phyloP scores from a whole-genome alignment of 2,113 vertebrate genomes.

The Isichthys henryi region DNA sequence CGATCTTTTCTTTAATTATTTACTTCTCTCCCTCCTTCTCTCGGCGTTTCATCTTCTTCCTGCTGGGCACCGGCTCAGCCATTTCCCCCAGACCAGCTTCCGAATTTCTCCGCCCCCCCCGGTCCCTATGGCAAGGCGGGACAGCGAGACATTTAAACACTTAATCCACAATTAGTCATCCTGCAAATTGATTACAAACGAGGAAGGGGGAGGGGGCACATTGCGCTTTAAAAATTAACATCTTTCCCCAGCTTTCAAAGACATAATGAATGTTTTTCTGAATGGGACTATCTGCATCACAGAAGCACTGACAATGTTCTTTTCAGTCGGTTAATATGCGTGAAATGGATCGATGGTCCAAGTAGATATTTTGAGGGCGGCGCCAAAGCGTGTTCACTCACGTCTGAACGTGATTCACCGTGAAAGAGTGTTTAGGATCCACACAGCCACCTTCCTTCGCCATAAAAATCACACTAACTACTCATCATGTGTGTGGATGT shows the following conservation, averaged over 20 bases:
- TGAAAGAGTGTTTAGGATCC: neutral
- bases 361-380: neutral
- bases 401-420: neutral
- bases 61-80: conserved; percentile 10
- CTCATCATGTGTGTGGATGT: neutral
- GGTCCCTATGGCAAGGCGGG: conserved; percentile 27
- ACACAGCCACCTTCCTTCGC: neutral
- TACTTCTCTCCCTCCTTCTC: conserved; percentile 15
- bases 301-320: conserved; percentile 22
- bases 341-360: neutral
- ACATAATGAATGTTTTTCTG: conserved; percentile 20
- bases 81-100: conserved; percentile 16
- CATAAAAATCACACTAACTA: neutral
- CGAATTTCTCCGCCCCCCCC: neutral
- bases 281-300: conserved; percentile 4
- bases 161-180: conserved; percentile 49
- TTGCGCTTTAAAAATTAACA: conserved; percentile 38
- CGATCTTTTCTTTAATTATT: neutral
- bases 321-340: conserved; percentile 22
- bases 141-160: conserved; percentile 37
- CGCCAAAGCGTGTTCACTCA: too few species aligned
- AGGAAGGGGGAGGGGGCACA: conserved; percentile 22
- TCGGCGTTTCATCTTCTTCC: conserved; percentile 19
- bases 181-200: conserved; percentile 46
- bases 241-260: conserved; percentile 35